A percentile compares a stretch with the other conserved stretches of the same genome.
phyloP scores from a whole-genome alignment of 2,113 vertebrate species.

The Tympanuchus pallidicinctus region DNA sequence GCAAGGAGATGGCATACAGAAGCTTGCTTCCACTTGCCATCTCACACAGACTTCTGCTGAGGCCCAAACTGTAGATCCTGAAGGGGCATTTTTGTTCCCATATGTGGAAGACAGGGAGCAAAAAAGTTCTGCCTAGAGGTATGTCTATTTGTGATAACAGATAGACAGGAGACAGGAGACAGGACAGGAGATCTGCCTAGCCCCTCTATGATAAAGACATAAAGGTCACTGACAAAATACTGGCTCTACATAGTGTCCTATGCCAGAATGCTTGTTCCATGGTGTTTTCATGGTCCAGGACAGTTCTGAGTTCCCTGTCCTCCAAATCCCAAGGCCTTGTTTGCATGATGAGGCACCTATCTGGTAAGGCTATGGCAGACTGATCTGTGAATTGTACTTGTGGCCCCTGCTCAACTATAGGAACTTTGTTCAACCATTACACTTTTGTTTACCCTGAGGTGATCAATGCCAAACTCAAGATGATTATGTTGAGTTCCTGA shows the following conservation, averaged over 20 bases:
- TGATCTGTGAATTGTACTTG: not conserved
- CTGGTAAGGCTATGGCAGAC: accelerated
- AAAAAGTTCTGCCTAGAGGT: not conserved
- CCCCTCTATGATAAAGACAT: not conserved
- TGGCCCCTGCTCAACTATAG: not conserved
- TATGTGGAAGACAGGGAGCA: not conserved
- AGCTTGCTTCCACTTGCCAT: not conserved
- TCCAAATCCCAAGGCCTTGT: not conserved
- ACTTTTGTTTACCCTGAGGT: not conserved
- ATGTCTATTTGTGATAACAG: not conserved
- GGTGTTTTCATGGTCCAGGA: not conserved
- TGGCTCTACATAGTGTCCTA: not conserved
- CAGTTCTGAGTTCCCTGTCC: not conserved
- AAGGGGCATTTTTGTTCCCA: not conserved
- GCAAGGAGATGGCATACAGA: not conserved
- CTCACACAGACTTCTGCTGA: not conserved
- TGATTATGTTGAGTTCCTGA: accelerated
- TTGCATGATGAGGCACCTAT: not conserved
- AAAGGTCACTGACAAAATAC: not conserved
- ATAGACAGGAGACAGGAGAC: not conserved
- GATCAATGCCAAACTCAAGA: not conserved
- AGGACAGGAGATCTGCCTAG: not conserved
- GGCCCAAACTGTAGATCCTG: not conserved
- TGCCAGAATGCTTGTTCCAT: not conserved
- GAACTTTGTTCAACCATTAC: not conserved